Base-by-base conservation (phyloP, 2,113 vertebrate genomes). In the Patagioenas fasciata region DNA sequence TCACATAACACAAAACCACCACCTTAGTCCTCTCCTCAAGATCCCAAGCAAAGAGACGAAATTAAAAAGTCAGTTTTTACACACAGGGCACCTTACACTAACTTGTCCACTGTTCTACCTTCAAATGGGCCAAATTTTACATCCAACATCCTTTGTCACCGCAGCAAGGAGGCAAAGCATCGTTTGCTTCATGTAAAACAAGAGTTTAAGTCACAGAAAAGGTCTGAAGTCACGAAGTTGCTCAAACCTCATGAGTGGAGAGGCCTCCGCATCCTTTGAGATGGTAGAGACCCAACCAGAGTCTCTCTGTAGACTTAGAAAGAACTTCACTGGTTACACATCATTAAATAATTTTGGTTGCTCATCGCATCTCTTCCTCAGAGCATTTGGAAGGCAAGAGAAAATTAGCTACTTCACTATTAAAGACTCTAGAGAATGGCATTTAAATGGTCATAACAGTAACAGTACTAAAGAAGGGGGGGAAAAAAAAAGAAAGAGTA, bases 171-270 rank as follows among this genome's bases (percentile, higher is more conserved):
- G 31, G 32, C 10, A 85, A 79, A 72, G 51, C 20, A 5, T 7
- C 0, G 0, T 40, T 31, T 19, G 74, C 11, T 69, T 47, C 16
- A 19, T 28, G 1, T 6, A 66, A 74, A 5, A 4, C 5, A 53
- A 19, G n/a, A 40, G 51, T 23, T 93, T 13, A 36, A 36, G 47
- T 10, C 50, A 20, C 36, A 54, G 3, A 3, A 85, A 5, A 14
- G 29, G 34, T 50, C 44, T 57, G 42, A 56, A 83, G 29, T 3
- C 53, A 50, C 1, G 23, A 89, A 40, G 73, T 58, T 6, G 4
- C n/a, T 73, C 42, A 29, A 32, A 32, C 31, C 42, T 32, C 1
- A 1, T 12, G n/a, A 2, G 36, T 5, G 58, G 71, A 70, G 58
- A 32, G 40, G 51, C 31, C 34, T 44, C 60, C 11, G 25, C 50